Base-by-base conservation (phyloP, 2,888 invertebrate species). In the Leucozona laternaria region DNA sequence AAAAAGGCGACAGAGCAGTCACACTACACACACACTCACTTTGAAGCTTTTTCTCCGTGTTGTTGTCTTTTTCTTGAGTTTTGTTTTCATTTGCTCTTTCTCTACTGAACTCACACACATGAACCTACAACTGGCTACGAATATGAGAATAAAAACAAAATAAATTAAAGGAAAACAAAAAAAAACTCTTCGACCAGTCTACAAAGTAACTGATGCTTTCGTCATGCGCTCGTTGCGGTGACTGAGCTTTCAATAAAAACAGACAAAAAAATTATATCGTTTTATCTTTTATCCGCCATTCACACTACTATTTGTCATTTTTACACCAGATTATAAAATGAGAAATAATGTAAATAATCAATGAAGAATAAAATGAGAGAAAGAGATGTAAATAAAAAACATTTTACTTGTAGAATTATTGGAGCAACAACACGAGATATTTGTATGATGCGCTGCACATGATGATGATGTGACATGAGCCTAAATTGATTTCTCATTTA, bases 91-190 rank as follows among this genome's bases (percentile, higher is more conserved):
- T 79, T 70, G 71, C 85, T 81, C 85, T 73, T 82, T 73, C 73
- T 70, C 58, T 40, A 20, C 22, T 17, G 28, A 48, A 45, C 53
- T 45, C 53, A 66, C 66, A 55, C 73, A 72, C 76, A 37, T 34
- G 68, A 48, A 20, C 17, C 11, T 0, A 17, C 15, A 15, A 40
- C 53, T 25, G 48, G 11, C 48, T 70, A 71, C 86, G 86, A 86
- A 86, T 86, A 60, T 66, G 10, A 86, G 70, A 82, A 86, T 82
- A 82, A 82, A 86, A 86, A 86, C 86, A 86, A 86, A 86, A 70
- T 75, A 71, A 72, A 75, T 43, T 64, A 81, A 80, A 62, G 17
- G 48, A 45, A 68, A 77, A 45, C 62, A 55, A 70, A 73, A 53
- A 81, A 71, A 66, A 45, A 55, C 20, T 22, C 1, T 4, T n/a